Percentiles rank a stretch among this genome's conserved stretches.
Conservation (phyloP, 2,797 vertebrate genomes). For the Premnoplex brunnescens region DNA sequence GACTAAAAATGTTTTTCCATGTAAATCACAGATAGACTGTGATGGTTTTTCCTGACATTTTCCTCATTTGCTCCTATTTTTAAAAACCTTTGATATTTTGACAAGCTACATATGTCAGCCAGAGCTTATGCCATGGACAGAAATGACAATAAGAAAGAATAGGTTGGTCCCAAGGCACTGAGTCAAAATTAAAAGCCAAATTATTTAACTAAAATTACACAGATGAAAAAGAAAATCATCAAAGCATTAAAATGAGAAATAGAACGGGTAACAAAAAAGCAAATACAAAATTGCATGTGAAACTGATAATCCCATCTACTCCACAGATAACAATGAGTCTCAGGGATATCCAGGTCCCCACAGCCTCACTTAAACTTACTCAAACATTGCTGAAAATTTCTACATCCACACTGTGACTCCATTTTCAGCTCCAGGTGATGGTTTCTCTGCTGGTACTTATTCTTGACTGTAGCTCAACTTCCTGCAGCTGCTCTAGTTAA, state of each 20-base stretch:
- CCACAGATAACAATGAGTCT: not conserved
- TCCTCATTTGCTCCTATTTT: not conserved
- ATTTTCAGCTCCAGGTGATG: not conserved
- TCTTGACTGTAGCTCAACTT: not conserved
- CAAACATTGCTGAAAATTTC: not conserved
- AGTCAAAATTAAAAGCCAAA: slow-evolving; percentile 22
- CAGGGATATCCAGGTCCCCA: not conserved
- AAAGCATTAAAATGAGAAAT: not conserved
- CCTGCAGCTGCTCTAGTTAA: not conserved
- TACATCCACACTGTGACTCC: not conserved
- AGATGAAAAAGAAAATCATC: not conserved
- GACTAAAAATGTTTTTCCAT: not conserved
- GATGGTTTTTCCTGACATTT: not conserved
- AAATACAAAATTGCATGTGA: not conserved
- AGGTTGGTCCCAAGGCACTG: not conserved
- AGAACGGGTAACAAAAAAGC: not conserved
- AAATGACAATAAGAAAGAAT: slow-evolving; percentile 23
- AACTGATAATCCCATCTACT: not conserved
- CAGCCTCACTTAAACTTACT: not conserved
- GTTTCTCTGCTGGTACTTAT: not conserved
- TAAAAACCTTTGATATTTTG: slow-evolving; percentile 32
- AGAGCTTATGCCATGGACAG: not conserved
- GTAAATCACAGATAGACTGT: not conserved
- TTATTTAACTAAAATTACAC: slow-evolving; percentile 22
- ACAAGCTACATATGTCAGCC: slow-evolving; percentile 6